Evolutionary conservation across 2,888 invertebrate genomes (phyloP).

Genomic region (Achlya flavicornis): DNA sequence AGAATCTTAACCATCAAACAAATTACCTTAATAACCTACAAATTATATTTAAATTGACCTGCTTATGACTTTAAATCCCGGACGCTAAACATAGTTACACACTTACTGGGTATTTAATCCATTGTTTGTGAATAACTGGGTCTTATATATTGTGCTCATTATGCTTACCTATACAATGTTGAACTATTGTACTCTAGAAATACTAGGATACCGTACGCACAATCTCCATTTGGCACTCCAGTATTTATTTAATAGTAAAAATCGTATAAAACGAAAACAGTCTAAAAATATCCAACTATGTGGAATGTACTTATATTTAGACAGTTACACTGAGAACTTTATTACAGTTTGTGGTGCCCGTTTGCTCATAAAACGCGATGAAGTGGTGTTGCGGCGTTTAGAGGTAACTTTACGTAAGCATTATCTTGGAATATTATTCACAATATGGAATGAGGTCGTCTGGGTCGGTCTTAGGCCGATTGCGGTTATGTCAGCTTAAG

Average conservation of each 20-base stretch:
- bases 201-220: too few relatives aligned
- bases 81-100: too few relatives aligned
- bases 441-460: slow-evolving; percentile 60
- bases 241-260: not conserved
- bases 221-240: not conserved
- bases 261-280: not conserved
- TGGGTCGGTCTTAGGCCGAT: slow-evolving; percentile 36
- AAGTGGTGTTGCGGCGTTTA: slow-evolving; percentile 40
- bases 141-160: too few relatives aligned
- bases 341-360: slow-evolving; percentile 36
- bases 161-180: too few relatives aligned
- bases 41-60: too few relatives aligned
- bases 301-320: slow-evolving; percentile 10
- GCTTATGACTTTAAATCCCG: too few relatives aligned
- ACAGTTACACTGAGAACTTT: slow-evolving; percentile 28
- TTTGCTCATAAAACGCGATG: slow-evolving; percentile 50
- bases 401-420: slow-evolving; percentile 34
- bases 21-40: too few relatives aligned
- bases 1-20: not conserved
- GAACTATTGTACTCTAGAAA: too few relatives aligned
- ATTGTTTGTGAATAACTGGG: too few relatives aligned
- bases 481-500: slow-evolving; percentile 38
- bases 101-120: too few relatives aligned
- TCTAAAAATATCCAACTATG: slow-evolving; percentile 1
- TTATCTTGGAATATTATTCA: slow-evolving; percentile 56